Evolutionary conservation across 2,797 vertebrate genomes (phyloP).

Genomic region (Catamblyrhynchus diadema): DNA sequence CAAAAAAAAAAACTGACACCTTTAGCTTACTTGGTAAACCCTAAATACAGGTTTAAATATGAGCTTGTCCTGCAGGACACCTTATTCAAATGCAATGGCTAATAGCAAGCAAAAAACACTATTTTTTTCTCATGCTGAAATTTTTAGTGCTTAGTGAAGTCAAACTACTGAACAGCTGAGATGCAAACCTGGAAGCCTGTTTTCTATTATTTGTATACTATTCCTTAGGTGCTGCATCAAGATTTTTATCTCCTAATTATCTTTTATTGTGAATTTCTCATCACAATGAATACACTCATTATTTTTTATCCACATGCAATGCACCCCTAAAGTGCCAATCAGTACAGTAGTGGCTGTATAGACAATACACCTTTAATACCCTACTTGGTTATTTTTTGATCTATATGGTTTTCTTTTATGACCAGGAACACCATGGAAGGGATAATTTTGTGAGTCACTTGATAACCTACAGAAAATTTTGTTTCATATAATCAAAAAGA

Average conservation of each 20-base stretch:
- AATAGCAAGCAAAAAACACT: not conserved
- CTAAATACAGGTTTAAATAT: not conserved
- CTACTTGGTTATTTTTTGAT: not conserved
- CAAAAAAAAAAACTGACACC: not conserved
- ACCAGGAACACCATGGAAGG: not conserved
- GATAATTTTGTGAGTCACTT: not conserved
- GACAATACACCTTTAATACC: not conserved
- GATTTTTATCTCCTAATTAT: not conserved
- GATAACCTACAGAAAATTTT: not conserved
- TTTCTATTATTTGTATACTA: not conserved
- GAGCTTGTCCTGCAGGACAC: not conserved
- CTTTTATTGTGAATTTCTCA: not conserved
- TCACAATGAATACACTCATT: not conserved
- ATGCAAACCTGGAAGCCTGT: not conserved
- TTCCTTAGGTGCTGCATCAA: not conserved
- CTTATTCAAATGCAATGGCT: not conserved
- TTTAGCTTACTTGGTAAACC: not conserved
- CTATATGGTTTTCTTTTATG: not conserved
- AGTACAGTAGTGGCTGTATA: not conserved
- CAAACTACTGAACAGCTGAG: not conserved
- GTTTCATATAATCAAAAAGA: not conserved
- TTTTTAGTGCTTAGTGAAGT: not conserved
- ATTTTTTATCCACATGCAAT: not conserved
- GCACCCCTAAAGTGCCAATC: not conserved
- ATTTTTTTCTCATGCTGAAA: not conserved